Percentiles rank a stretch among this genome's conserved stretches.
These are phyloP conservation scores for Andrena chrysosceles DNA, from an alignment of 2,888 invertebrate genomes.

Conservation along the genomic window DNA sequence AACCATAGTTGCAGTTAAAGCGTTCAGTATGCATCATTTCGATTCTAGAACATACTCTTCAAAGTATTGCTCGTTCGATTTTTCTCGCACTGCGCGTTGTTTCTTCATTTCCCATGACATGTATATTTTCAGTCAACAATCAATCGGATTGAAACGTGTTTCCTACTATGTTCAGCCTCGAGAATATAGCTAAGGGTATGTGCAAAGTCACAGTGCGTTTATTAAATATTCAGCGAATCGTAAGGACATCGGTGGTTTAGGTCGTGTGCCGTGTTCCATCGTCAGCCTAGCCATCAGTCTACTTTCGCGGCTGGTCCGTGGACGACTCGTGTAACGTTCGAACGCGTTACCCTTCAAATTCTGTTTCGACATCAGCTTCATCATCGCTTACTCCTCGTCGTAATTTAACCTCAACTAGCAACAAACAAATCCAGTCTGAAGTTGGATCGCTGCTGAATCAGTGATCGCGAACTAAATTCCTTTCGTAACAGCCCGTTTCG, in stretches of 20 bases:
- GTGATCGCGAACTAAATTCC: background rate
- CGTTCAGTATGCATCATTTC: constrained; percentile 5
- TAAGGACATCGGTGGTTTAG: constrained; percentile 49
- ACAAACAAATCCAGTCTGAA: background rate
- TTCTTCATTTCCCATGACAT: background rate
- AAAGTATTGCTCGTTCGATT: constrained; percentile 27
- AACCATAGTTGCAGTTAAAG: background rate
- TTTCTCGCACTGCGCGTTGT: background rate
- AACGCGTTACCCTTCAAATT: constrained; percentile 8
- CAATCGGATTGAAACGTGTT: constrained; percentile 18
- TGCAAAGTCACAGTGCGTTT: constrained; percentile 25
- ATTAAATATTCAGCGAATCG: constrained; percentile 72
- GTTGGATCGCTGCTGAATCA: constrained; percentile 5
- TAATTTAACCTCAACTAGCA: background rate
- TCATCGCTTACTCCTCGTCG: background rate
- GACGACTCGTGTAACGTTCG: constrained; percentile 48
- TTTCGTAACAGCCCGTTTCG: background rate
- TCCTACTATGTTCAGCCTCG: background rate
- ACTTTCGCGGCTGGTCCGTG: constrained; percentile 72
- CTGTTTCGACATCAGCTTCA: background rate
- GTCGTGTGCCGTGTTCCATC: background rate
- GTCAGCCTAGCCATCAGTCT: constrained; percentile 55
- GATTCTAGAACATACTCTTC: constrained; percentile 17
- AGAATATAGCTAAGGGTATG: constrained; percentile 32
- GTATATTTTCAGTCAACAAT: background rate